These are phyloP conservation scores for Pteropus rufus DNA, from an alignment of 2,797 vertebrate genomes.

Conservation along the genomic window DNA sequence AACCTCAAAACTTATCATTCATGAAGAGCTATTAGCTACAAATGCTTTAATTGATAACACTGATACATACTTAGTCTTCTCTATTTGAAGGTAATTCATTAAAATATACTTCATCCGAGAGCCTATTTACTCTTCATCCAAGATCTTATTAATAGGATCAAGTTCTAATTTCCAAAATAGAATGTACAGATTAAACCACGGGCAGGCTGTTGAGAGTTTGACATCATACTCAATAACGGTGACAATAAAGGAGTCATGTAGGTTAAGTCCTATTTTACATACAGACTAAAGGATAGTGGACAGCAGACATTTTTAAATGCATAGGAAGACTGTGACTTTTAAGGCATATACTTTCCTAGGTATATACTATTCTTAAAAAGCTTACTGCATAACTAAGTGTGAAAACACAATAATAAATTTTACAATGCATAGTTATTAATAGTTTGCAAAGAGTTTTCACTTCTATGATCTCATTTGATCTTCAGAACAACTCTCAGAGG, in stretches of 20 bases:
- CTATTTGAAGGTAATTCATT: neutral
- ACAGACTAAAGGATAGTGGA: neutral
- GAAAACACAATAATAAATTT: neutral
- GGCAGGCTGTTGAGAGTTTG: neutral
- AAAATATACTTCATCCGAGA: neutral
- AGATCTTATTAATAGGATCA: neutral
- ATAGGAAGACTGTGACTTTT: neutral
- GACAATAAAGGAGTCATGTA: neutral
- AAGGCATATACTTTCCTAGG: neutral
- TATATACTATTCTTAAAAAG: neutral
- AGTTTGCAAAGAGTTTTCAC: neutral
- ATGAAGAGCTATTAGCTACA: neutral
- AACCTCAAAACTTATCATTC: neutral
- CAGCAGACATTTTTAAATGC: neutral
- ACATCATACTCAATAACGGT: neutral
- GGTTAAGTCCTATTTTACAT: neutral
- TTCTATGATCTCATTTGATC: neutral
- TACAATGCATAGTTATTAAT: neutral
- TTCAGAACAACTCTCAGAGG: neutral
- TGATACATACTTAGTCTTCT: neutral
- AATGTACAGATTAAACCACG: neutral
- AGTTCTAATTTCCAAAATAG: neutral
- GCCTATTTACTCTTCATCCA: neutral
- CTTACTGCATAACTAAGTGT: neutral
- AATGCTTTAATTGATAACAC: neutral